A percentile compares a stretch with the other conserved stretches of the same genome.
Evolutionary conservation across 2,888 invertebrate genomes (phyloP).

Genomic region (Acanthosepion lycidas): DNA sequence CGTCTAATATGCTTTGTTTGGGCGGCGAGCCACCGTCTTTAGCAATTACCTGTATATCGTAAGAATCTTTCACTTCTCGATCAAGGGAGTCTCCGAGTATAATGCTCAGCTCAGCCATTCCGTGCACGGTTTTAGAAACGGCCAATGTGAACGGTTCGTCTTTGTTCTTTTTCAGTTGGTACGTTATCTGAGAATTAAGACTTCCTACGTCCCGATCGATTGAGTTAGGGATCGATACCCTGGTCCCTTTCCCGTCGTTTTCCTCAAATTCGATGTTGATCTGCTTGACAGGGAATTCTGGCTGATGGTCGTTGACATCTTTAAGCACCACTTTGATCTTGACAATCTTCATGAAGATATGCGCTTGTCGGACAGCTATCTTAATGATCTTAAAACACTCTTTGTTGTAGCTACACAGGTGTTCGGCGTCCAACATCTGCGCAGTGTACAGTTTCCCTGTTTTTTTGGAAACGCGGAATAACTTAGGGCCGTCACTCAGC

Average conservation of each 20-base stretch:
- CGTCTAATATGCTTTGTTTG: background rate
- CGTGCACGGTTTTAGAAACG: background rate
- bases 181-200: background rate
- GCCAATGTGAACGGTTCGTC: background rate
- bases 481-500: background rate
- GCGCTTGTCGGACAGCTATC: background rate
- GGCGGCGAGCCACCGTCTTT: background rate
- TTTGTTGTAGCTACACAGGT: background rate
- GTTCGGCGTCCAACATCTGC: conserved; percentile 33
- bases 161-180: background rate
- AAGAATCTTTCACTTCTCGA: background rate
- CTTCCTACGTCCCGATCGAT: background rate
- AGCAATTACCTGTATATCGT: background rate
- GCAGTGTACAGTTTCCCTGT: background rate
- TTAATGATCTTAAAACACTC: background rate
- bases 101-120: background rate
- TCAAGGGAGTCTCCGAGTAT: background rate
- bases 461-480: conserved; percentile 7
- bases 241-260: background rate
- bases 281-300: conserved; percentile 14
- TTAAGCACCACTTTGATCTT: background rate
- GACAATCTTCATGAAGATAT: conserved; percentile 11
- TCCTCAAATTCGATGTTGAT: background rate
- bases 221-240: background rate
- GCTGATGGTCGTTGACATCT: background rate